A percentile compares a stretch with the other conserved stretches of the same genome.
phyloP scores from a whole-genome alignment of 2,888 invertebrate species.

The Sphaerophoria taeniata region DNA sequence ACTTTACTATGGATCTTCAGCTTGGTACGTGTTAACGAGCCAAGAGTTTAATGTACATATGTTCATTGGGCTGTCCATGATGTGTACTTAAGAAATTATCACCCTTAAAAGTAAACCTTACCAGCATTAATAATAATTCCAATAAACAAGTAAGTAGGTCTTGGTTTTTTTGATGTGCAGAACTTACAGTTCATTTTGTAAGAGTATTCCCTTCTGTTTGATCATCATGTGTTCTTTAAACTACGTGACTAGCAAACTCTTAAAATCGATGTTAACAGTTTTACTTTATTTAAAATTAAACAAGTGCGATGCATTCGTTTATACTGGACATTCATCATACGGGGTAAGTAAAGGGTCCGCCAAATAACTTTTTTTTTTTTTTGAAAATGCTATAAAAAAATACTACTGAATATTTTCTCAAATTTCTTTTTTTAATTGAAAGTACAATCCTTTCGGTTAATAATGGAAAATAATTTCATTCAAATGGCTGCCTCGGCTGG shows the following conservation, averaged over 20 bases:
- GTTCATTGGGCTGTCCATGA: not conserved
- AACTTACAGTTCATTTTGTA: too few species aligned
- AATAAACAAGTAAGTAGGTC: not conserved
- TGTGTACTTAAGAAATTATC: constrained; percentile 56
- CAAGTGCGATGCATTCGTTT: not conserved
- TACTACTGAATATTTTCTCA: too few species aligned
- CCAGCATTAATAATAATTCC: not conserved
- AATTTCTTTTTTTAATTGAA: too few species aligned
- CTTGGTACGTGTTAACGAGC: not conserved
- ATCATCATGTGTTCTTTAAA: too few species aligned
- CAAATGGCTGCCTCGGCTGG: too few species aligned
- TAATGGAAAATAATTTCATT: too few species aligned
- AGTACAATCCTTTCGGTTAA: too few species aligned
- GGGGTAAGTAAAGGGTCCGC: constrained; percentile 26
- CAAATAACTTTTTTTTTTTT: too few species aligned
- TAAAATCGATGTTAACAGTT: too few species aligned
- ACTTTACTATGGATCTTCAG: not conserved
- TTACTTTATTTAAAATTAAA: not conserved
- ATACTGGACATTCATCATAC: constrained; percentile 51
- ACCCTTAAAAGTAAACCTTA: not conserved
- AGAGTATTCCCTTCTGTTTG: too few species aligned
- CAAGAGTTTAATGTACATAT: not conserved
- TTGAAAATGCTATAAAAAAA: too few species aligned
- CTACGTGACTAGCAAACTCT: too few species aligned
- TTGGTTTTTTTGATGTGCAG: not conserved